Base-by-base conservation (phyloP, 1,140 invertebrate species). In the Glossosoma conforme region DNA sequence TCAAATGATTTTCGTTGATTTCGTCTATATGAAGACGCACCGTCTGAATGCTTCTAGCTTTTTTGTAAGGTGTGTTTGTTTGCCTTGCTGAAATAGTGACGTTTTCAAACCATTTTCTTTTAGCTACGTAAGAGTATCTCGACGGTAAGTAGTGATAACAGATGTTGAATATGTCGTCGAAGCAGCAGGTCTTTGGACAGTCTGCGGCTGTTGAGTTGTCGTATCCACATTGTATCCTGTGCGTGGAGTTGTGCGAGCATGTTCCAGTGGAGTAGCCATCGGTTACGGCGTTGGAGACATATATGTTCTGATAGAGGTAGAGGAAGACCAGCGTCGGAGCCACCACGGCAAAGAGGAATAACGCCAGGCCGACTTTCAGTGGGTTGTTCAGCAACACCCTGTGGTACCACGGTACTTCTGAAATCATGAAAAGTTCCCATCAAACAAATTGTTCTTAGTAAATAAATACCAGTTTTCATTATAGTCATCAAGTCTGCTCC, bases 361-460 rank as follows among this genome's bases (percentile, higher is more conserved):
- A 11, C 20, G 43, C 47, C 11, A 58, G 14, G 4, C 18, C 28
- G 0, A 58, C 21, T 30, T 58, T 58, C 1, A 58, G 18, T 2
- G 51, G 25, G 13, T 32, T 53, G 24, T 51, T 58, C 0, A 58
- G 35, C 14, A 58, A 18, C 2, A 58, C 4, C 38, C 32, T 46
- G 38, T 58, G 56, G 30, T 54, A 38, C 56, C 56, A 58, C 24
- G 46, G 25, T n/a, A 58, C 44, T n/a, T 46, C 56, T 58, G 36
- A 28, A 57, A 57, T n/a, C 5, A 20, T 2, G 37, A 8, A 10
- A 44, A n/a, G n/a, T n/a, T n/a, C n/a, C n/a, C n/a, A n/a, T n/a
- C n/a, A n/a, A n/a, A n/a, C n/a, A n/a, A n/a, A n/a, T n/a, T n/a
- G n/a, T n/a, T n/a, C n/a, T n/a, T n/a, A n/a, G n/a, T n/a, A n/a